These are phyloP conservation scores for Dinothrombium tinctorium DNA, from an alignment of 1,140 invertebrate genomes.

Conservation along the genomic window DNA sequence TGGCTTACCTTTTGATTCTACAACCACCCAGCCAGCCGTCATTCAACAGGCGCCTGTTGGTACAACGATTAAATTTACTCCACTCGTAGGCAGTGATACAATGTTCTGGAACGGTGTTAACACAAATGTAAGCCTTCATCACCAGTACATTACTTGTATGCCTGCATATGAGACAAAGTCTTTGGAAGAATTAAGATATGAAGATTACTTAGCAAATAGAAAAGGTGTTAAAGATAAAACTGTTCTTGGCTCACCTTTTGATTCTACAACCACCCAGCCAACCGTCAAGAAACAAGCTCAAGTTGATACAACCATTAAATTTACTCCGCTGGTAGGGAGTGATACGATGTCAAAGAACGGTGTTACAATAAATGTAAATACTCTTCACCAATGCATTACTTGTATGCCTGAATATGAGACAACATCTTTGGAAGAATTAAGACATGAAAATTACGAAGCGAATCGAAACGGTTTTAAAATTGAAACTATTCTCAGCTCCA, in stretches of 20 bases:
- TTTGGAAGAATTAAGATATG: constrained; percentile 68
- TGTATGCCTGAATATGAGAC: constrained; percentile 91
- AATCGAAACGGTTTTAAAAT: constrained; percentile 37
- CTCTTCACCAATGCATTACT: constrained; percentile 79
- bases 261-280: too few species aligned
- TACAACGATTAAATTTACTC: constrained; percentile 65
- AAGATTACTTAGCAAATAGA: constrained; percentile 70
- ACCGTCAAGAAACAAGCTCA: too few species aligned
- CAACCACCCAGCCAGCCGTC: too few species aligned
- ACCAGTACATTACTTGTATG: constrained; percentile 90
- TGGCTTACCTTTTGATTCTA: too few species aligned
- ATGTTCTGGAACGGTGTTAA: constrained; percentile 62
- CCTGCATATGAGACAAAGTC: constrained; percentile 89
- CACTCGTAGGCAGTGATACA: constrained; percentile 67
- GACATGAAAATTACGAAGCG: constrained; percentile 72
- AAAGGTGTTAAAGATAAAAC: constrained; percentile 27
- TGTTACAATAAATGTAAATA: constrained; percentile 51
- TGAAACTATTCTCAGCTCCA: constrained; percentile 7
- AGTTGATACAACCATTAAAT: constrained; percentile 52
- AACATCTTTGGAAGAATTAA: constrained; percentile 77
- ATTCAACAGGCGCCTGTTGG: constrained; percentile 27
- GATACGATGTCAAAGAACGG: constrained; percentile 78
- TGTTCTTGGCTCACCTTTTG: background rate
- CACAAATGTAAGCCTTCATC: constrained; percentile 59
- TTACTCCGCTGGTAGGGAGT: too few species aligned